Percentiles rank a stretch among this genome's conserved stretches.
Conservation (phyloP, 2,113 vertebrate species). For the Epinephelus lanceolatus region DNA sequence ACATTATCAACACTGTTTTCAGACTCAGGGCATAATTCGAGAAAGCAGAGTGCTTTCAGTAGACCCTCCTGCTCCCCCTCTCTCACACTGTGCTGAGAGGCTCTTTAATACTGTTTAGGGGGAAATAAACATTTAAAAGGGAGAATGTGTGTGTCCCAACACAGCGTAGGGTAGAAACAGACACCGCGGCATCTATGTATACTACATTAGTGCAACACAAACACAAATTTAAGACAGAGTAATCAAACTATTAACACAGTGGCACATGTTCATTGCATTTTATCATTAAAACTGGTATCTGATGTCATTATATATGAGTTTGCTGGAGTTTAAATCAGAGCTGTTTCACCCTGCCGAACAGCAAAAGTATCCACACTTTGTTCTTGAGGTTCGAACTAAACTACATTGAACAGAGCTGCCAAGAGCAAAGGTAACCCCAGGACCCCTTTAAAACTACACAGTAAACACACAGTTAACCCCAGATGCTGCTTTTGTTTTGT, state of each 20-base stretch:
- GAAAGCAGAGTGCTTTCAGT: not conserved
- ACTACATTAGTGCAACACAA: not conserved
- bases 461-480: conserved; percentile 46
- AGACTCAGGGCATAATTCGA: not conserved
- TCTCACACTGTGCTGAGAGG: conserved; percentile 30
- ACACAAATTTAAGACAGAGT: conserved; percentile 18
- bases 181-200: not conserved
- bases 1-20: not conserved
- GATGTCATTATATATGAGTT: not conserved
- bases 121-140: conserved; percentile 52
- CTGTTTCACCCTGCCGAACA: conserved; percentile 11
- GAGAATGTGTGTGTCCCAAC: conserved; percentile 9
- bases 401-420: conserved; percentile 24
- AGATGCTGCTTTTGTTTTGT: conserved; percentile 12
- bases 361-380: not conserved
- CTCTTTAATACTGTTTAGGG: conserved; percentile 50
- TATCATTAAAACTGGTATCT: not conserved
- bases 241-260: not conserved
- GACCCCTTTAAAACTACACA: conserved; percentile 42
- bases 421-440: conserved; percentile 17
- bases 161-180: not conserved
- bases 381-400: conserved; percentile 7
- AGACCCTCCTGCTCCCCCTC: not conserved
- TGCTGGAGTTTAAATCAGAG: not conserved
- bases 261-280: not conserved